Percentiles rank a stretch among this genome's conserved stretches.
Conservation (phyloP, 2,797 vertebrate species). For the Babyrousa celebensis region DNA sequence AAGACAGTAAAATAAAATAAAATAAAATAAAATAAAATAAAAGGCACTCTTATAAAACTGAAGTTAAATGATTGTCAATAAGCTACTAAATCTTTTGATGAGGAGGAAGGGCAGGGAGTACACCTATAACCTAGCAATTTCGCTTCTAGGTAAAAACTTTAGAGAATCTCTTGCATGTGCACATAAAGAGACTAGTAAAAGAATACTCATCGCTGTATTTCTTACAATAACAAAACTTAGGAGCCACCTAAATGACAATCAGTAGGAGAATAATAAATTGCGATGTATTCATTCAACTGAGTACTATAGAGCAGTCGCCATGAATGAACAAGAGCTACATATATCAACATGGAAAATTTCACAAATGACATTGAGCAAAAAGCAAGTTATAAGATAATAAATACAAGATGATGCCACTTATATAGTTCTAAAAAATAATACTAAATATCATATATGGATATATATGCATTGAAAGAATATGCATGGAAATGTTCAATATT, state of each 20-base stretch:
- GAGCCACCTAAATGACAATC: constrained; percentile 1
- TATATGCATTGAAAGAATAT: background rate
- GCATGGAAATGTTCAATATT: constrained; percentile 30
- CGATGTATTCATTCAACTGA: background rate
- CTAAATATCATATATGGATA: constrained; percentile 9
- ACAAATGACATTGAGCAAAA: background rate
- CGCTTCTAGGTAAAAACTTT: constrained; percentile 2
- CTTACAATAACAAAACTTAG: constrained; percentile 54
- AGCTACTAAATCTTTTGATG: constrained; percentile 31
- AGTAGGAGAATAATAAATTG: constrained; percentile 8
- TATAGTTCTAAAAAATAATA: constrained; percentile 31
- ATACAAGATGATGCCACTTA: background rate
- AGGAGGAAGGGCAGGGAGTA: background rate
- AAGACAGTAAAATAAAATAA: too few relatives aligned
- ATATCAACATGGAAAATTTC: constrained; percentile 1
- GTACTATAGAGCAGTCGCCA: constrained; percentile 5
- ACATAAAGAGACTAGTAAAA: constrained; percentile 19
- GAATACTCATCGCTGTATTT: background rate
- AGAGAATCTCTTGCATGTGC: constrained; percentile 13
- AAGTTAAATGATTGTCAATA: constrained; percentile 45
- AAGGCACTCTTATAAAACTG: background rate
- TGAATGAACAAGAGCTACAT: constrained; percentile 4
- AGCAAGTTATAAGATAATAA: constrained; percentile 50
- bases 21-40: background rate
- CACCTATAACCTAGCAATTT: constrained; percentile 1